Evolutionary conservation across 2,888 invertebrate genomes (phyloP).

Genomic region (Eupeodes luniger): DNA sequence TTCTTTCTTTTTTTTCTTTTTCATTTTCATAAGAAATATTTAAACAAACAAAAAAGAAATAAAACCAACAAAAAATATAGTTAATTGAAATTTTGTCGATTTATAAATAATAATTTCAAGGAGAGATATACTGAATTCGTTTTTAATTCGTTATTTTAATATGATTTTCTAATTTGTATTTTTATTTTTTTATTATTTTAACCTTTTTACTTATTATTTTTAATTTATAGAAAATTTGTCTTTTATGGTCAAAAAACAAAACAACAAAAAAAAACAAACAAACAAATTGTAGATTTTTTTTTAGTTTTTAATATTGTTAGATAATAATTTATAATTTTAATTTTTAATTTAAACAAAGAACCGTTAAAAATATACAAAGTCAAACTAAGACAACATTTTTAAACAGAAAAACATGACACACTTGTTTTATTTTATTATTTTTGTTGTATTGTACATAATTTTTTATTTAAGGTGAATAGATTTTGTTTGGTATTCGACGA

Average conservation of each 20-base stretch:
- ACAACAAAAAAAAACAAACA: not conserved
- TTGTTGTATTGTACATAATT: not conserved
- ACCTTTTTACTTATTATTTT: slow-evolving; percentile 35
- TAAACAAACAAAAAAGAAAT: slow-evolving; percentile 8
- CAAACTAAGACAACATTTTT: slow-evolving; percentile 71
- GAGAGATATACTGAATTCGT: slow-evolving; percentile 74
- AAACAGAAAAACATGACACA: slow-evolving; percentile 44
- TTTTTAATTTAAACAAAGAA: slow-evolving; percentile 73
- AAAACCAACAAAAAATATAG: slow-evolving; percentile 39
- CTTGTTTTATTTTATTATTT: slow-evolving; percentile 21
- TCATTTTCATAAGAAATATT: slow-evolving; percentile 29
- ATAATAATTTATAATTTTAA: slow-evolving; percentile 55
- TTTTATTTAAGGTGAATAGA: rapidly evolving
- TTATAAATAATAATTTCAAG: slow-evolving; percentile 47
- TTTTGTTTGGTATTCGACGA: not conserved
- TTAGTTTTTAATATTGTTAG: slow-evolving; percentile 17
- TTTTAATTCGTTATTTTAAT: slow-evolving; percentile 31
- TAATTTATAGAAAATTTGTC: slow-evolving; percentile 69
- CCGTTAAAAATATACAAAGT: slow-evolving; percentile 74
- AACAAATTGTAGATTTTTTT: slow-evolving; percentile 51
- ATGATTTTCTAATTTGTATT: not conserved
- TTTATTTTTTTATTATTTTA: slow-evolving; percentile 21
- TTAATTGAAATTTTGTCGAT: slow-evolving; percentile 51
- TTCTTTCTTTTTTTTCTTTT: not conserved
- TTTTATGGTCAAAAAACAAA: slow-evolving; percentile 51